phyloP scores from a whole-genome alignment of 2,797 vertebrate species.

The Rhyacichthys aspro region DNA sequence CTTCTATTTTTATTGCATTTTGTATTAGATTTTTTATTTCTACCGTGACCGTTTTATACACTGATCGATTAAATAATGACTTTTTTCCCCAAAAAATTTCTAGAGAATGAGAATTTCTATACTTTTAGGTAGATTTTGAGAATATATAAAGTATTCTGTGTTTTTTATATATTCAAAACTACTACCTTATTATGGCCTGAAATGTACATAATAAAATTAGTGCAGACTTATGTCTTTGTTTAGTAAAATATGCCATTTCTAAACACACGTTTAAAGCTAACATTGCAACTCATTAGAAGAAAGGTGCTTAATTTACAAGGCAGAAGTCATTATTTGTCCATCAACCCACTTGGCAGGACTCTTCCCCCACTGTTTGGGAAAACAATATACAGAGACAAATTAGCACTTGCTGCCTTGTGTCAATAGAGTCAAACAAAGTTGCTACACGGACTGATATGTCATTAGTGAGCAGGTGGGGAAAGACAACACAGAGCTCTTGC shows the following conservation, averaged over 20 bases:
- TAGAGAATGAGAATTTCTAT: too few relatives aligned
- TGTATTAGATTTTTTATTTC: too few relatives aligned
- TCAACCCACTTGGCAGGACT: conserved; percentile 33
- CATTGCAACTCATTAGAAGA: conserved; percentile 17
- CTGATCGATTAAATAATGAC: too few relatives aligned
- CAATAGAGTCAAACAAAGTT: conserved; percentile 74
- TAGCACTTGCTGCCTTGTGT: conserved; percentile 74
- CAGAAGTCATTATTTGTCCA: conserved; percentile 54
- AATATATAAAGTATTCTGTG: too few relatives aligned
- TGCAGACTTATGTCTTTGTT: background rate
- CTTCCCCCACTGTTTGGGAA: conserved; percentile 49
- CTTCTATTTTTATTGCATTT: too few relatives aligned
- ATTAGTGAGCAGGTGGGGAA: conserved; percentile 76
- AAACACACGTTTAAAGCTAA: background rate
- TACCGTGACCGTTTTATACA: too few relatives aligned
- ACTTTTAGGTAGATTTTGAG: too few relatives aligned
- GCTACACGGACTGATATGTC: conserved; percentile 73
- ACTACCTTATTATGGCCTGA: too few relatives aligned
- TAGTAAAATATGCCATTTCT: background rate
- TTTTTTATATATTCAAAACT: too few relatives aligned
- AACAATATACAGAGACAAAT: conserved; percentile 78
- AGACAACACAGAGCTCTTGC: conserved; percentile 58
- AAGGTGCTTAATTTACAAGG: conserved; percentile 21
- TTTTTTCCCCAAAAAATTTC: too few relatives aligned
- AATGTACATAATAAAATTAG: background rate